Evolutionary conservation across 2,888 invertebrate genomes (phyloP), one percentile per base, ranked within the genome.

Genomic region (Xanthorhoe designata): DNA sequence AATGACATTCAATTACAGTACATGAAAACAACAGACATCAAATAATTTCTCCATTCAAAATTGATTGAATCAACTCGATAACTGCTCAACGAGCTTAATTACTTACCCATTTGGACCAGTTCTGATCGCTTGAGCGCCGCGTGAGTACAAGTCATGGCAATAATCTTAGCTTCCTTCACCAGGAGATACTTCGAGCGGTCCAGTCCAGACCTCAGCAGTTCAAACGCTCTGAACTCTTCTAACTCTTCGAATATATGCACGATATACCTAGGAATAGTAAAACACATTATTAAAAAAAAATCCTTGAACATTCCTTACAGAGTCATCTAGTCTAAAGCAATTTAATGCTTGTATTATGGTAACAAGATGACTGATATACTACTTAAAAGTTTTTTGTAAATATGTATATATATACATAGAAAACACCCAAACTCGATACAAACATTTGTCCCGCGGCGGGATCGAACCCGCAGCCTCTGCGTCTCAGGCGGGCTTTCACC

Each of bases 121-220:
- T 99, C 99, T 59, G 98, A 97, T 32, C 99, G 94, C 84, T 99
- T 99, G 10, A 99, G 94, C 0, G 99, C 99, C 0, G 99, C 99
- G 88, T 99, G 99, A 0, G 99, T 99, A 92, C 99, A 99, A 0
- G 99, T 99, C 99, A 99, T 99, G 0, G 99, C 99, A 76, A 99
- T 99, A 62, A 99, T 99, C 92, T 99, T 99, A 0, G 99, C 99
- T 86, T 99, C 99, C 84, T 99, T 98, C 0, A 99, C 99, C 60
- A 99, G 94, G 64, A 99, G 94, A 90, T 99, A 99, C 81, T 99
- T 98, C 0, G 99, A 98, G 55, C 99, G 94, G 87, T 99, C 99
- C 55, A 98, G 92, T 0, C 99, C 99, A 56, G 98, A 98, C 9
- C 99, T 95, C 7, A 99, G 92, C 72, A 99, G 92, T 88, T 99